These are phyloP conservation scores for Peromyscus polionotus DNA, from an alignment of 2,113 vertebrate species.

Conservation along the genomic window DNA sequence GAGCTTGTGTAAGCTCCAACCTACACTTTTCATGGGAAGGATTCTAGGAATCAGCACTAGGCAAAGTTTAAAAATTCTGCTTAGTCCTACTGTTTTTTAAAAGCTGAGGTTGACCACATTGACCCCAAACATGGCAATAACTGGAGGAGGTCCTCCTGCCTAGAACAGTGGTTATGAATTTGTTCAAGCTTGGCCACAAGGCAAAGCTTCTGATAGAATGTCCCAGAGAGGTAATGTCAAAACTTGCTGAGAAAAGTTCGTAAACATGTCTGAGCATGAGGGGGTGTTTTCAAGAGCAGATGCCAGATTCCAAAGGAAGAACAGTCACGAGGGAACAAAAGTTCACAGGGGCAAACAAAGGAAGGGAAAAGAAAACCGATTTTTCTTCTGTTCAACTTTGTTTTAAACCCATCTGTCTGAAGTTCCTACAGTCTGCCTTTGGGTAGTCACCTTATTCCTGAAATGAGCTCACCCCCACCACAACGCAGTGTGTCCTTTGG, in stretches of 20 bases:
- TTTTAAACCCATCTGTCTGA: conserved; percentile 60
- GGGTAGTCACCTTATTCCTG: background rate
- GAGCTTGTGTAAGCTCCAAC: background rate
- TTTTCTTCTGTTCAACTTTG: conserved; percentile 63
- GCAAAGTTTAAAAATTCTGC: background rate
- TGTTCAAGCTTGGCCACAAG: background rate
- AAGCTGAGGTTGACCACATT: background rate
- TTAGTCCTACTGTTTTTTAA: background rate
- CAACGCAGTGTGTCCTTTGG: background rate
- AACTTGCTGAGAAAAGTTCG: conserved; percentile 65
- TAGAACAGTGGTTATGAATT: background rate
- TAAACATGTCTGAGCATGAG: conserved; percentile 75
- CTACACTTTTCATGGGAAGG: background rate
- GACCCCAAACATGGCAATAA: background rate
- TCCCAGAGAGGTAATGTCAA: background rate
- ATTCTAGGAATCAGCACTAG: background rate
- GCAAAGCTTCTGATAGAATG: conserved; percentile 45
- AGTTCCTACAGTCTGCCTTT: background rate
- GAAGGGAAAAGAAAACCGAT: conserved; percentile 69
- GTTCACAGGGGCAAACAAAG: conserved; percentile 81
- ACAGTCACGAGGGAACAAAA: conserved; percentile 82
- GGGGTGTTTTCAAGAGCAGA: conserved; percentile 75
- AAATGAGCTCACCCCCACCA: background rate
- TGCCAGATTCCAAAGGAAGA: conserved; percentile 83
- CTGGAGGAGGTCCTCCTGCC: background rate